Base-by-base conservation (phyloP, 2,113 vertebrate species). In the Corydoras maculifer region DNA sequence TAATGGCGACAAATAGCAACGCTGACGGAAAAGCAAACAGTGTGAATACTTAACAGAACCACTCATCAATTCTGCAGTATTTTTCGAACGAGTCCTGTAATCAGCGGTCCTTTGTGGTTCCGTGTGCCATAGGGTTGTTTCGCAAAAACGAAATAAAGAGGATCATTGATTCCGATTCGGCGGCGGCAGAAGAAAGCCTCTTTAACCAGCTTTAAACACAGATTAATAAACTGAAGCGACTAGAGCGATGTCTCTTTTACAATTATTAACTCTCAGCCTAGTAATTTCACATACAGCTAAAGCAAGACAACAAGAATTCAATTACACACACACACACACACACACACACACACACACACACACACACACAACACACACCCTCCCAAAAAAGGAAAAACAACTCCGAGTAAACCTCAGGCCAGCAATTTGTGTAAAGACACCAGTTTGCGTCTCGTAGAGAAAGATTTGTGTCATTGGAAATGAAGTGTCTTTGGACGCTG, bases 181-280 rank as follows among this genome's bases (percentile, higher is more conserved):
- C 68, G 50, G 60, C 30, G 51, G 32, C 1, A 57, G 15, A 53
- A 14, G 51, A 53, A 53, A 53, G 13, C 63, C 74, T 70, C 35
- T 75, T 78, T 70, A 66, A 77, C 76, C 68, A 14, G 67, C 67
- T 67, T 90, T 91, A 91, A 91, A 90, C 89, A 86, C 72, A 82
- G 86, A 84, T 90, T 92, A 92, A 92, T 92, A 90, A 89, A 87
- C 90, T 88, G 89, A 90, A 81, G 71, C 71, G 70, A 76, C 85
- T 84, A 90, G 90, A 93, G 91, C 87, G 88, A 91, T 90, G 90
- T 93, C 90, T 89, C 93, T 91, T 94, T 94, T 94, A 87, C 85
- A 92, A 91, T 94, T 92, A 97, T 94, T 92, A 92, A 89, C 86
- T 89, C 91, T 94, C 87, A 95, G 94, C 90, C 92, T 93, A 92